These are phyloP conservation scores for Trachelus stipa DNA, from an alignment of 2,888 invertebrate species.

Conservation along the genomic window DNA sequence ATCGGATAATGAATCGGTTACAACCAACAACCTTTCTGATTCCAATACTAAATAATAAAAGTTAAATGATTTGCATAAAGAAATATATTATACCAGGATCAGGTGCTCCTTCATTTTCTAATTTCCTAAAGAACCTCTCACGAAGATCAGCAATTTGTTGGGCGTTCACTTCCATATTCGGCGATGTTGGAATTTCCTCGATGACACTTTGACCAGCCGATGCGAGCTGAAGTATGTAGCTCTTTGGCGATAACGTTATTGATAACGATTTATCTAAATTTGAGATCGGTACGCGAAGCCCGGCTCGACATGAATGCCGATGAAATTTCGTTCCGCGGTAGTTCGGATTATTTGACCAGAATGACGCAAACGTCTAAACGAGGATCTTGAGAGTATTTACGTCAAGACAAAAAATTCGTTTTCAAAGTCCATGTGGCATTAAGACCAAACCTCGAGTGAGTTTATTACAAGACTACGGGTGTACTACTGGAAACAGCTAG, in stretches of 20 bases:
- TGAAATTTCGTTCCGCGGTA: not conserved
- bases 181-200: not conserved
- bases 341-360: not conserved
- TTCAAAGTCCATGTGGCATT: not conserved
- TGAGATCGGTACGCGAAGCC: not conserved
- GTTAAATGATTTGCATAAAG: not conserved
- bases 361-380: not conserved
- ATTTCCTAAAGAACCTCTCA: conserved; percentile 57
- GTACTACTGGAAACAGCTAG: not conserved
- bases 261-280: conserved; percentile 6
- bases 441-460: not conserved
- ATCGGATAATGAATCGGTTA: not conserved
- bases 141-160: conserved; percentile 56
- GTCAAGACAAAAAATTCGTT: not conserved
- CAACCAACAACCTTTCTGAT: not conserved
- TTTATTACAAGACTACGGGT: not conserved
- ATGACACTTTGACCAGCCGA: conserved; percentile 49
- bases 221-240: not conserved
- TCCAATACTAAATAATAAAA: conserved; percentile 6
- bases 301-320: not conserved
- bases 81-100: conserved; percentile 43
- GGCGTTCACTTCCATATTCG: conserved; percentile 50
- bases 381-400: not conserved
- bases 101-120: conserved; percentile 54
- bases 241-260: conserved; percentile 1